Evolutionary conservation across 2,888 invertebrate genomes (phyloP).

Genomic region (Melieria crassipennis): DNA sequence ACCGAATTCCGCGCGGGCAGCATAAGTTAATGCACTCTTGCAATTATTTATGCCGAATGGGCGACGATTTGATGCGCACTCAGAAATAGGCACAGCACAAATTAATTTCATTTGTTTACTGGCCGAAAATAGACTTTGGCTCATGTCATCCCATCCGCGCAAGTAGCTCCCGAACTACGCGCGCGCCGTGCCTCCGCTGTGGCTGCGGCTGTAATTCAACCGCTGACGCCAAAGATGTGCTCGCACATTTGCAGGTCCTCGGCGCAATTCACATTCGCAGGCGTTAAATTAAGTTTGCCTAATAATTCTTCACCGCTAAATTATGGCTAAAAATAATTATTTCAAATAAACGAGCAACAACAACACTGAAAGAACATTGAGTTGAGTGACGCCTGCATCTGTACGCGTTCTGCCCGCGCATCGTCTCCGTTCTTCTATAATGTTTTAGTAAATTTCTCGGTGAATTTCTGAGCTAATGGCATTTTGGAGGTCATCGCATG

Average conservation of each 20-base stretch:
- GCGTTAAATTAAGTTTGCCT: constrained; percentile 19
- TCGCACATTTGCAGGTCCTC: background rate
- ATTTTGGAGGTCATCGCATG: constrained; percentile 22
- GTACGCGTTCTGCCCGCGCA: background rate
- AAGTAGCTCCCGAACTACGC: background rate
- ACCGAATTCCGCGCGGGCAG: background rate
- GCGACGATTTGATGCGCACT: background rate
- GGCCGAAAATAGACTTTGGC: constrained; percentile 22
- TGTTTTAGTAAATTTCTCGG: constrained; percentile 1
- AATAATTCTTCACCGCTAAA: constrained; percentile 9
- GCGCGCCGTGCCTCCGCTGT: background rate
- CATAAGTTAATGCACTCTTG: constrained; percentile 24
- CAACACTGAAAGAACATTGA: background rate
- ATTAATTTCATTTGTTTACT: constrained; percentile 32
- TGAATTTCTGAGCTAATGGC: constrained; percentile 18
- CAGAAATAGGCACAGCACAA: constrained; percentile 13
- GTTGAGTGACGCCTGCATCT: constrained; percentile 9
- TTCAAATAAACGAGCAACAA: constrained; percentile 21
- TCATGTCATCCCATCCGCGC: constrained; percentile 7
- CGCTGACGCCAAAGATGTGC: background rate
- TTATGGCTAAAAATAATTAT: constrained; percentile 27
- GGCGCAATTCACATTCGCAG: background rate
- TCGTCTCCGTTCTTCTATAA: background rate
- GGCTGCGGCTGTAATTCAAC: background rate
- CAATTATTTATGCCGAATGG: constrained; percentile 27